phyloP scores from a whole-genome alignment of 2,888 invertebrate species.

The Drosophila fungiperda region DNA sequence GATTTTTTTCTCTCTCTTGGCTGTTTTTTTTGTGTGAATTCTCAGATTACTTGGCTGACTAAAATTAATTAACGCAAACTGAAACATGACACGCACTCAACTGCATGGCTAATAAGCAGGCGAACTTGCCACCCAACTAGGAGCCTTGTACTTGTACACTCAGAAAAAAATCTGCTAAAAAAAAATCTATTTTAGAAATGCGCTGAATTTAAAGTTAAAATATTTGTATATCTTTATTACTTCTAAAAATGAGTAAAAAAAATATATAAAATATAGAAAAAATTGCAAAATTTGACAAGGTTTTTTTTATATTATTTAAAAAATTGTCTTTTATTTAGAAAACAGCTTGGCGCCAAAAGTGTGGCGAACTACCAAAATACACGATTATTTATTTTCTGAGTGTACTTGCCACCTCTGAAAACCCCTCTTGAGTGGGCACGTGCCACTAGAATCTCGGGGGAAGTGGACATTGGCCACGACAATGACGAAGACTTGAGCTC shows the following conservation, averaged over 20 bases:
- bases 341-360: not conserved
- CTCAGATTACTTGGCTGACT: conserved; percentile 54
- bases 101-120: conserved; percentile 59
- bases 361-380: not conserved
- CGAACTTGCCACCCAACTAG: not conserved
- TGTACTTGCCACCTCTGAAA: not conserved
- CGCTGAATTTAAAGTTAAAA: not conserved
- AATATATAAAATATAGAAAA: no score
- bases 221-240: no score
- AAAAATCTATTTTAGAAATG: not conserved
- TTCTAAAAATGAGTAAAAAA: no score
- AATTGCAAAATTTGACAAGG: no score
- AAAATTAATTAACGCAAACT: conserved; percentile 75
- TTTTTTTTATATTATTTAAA: no score
- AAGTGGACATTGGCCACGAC: conserved; percentile 10
- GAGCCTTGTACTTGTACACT: not conserved
- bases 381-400: not conserved
- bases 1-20: not conserved
- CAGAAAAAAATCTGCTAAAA: not conserved
- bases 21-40: conserved; percentile 9
- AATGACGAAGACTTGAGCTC: not conserved
- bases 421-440: conserved; percentile 27
- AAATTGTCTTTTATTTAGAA: no score
- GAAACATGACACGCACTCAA: conserved; percentile 72
- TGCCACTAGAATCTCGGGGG: conserved; percentile 34